Evolutionary conservation across 2,888 invertebrate genomes (phyloP).

Genomic region (Epinotia bilunana): DNA sequence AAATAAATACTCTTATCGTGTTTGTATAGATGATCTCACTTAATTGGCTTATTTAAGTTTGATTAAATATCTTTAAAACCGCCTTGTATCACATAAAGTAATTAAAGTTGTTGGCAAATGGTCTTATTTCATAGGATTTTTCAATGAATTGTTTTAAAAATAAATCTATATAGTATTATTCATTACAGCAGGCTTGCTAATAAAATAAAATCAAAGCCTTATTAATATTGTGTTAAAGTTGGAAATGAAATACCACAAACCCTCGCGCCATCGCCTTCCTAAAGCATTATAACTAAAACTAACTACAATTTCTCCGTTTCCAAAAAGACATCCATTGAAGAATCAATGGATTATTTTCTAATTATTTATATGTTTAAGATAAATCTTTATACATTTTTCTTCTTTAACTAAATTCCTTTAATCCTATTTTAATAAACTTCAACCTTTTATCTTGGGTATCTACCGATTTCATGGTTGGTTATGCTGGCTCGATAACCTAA

Average conservation of each 20-base stretch:
- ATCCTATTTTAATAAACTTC: neutral
- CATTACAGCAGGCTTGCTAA: too few species aligned
- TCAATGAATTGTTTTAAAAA: neutral
- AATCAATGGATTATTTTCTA: neutral
- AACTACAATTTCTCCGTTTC: too few species aligned
- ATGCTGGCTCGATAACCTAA: too few species aligned
- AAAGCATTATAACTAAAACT: too few species aligned
- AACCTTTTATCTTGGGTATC: neutral
- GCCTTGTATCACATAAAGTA: neutral
- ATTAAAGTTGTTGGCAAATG: neutral
- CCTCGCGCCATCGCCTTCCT: neutral
- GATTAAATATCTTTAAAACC: neutral
- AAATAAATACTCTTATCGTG: constrained; percentile 26
- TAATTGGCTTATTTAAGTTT: constrained; percentile 20
- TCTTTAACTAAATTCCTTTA: neutral
- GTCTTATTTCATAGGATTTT: neutral
- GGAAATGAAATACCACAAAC: neutral
- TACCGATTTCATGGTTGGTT: neutral
- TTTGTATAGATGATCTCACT: constrained; percentile 36
- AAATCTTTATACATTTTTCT: neutral
- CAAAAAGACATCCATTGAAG: neutral
- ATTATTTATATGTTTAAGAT: neutral
- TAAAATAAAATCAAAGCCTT: neutral
- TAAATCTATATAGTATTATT: too few species aligned
- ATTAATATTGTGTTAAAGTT: neutral